These are phyloP conservation scores for Aporophyla nigra DNA, from an alignment of 2,888 invertebrate genomes.

Conservation along the genomic window DNA sequence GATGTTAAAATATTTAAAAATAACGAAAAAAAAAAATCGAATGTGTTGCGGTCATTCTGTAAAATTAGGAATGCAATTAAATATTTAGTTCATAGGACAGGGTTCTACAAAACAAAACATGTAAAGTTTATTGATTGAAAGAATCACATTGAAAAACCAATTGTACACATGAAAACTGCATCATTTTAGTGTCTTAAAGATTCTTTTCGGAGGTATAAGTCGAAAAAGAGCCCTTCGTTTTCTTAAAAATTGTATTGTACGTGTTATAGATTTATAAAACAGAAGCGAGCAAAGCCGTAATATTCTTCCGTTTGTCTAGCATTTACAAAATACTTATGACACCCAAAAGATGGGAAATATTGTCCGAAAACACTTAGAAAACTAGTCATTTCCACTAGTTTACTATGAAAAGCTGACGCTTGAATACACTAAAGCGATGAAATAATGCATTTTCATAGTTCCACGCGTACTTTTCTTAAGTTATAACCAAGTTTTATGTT, in stretches of 20 bases:
- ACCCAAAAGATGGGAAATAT: slow-evolving; percentile 1
- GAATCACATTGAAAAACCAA: not conserved
- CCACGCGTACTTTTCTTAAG: slow-evolving; percentile 71
- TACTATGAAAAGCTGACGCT: slow-evolving; percentile 32
- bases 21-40: slow-evolving; percentile 56
- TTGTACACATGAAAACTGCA: slow-evolving; percentile 6
- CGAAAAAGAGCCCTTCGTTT: not conserved
- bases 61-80: slow-evolving; percentile 33
- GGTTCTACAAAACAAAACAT: slow-evolving; percentile 19
- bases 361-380: slow-evolving; percentile 25
- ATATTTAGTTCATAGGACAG: slow-evolving; percentile 38
- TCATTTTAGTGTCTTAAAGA: not conserved
- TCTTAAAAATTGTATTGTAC: not conserved
- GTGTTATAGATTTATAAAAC: slow-evolving; percentile 2
- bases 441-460: slow-evolving; percentile 71
- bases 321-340: slow-evolving; percentile 41
- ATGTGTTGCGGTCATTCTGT: slow-evolving; percentile 58
- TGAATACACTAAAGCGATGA: slow-evolving; percentile 25
- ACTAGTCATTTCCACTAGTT: slow-evolving; percentile 50
- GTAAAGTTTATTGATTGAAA: not conserved
- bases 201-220: not conserved
- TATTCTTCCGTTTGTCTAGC: slow-evolving; percentile 34
- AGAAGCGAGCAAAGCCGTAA: not conserved
- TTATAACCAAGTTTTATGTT: slow-evolving; percentile 67
- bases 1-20: slow-evolving; percentile 67